Base-by-base conservation (phyloP, 2,797 vertebrate genomes). In the Pseudotriccus pelzelni region DNA sequence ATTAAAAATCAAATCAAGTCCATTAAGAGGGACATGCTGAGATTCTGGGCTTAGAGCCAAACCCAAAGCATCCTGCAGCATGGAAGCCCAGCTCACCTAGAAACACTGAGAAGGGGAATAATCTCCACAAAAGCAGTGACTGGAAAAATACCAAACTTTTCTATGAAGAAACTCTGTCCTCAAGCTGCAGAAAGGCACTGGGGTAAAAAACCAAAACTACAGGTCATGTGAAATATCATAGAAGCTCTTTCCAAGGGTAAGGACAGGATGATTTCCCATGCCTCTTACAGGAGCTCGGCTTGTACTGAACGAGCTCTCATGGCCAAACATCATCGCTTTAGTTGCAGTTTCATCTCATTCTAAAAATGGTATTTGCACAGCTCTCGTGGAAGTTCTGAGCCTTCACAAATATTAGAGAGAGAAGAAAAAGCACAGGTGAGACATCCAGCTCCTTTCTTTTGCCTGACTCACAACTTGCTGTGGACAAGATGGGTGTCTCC, bases 11-110 rank as follows among this genome's bases (percentile, higher is more conserved):
- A 76, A 90, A 27, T 43, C 21, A 44, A 22, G 21, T 70, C 47
- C 52, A 70, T 82, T 86, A 86, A 76, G 34, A 91, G 14, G 36
- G 84, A 74, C 56, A 43, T 49, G 58, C 47, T 81, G 79, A 69
- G 73, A 46, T 72, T 23, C 79, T 70, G 91, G 84, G 89, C 80
- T 14, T 76, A 32, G 43, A 95, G 89, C 89, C 92, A 96, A 77
- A 91, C 27, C 36, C 39, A 60, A 85, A 84, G 46, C 53, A 84
- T 49, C 22, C 76, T 94, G 44, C 76, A 87, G 60, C 73, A 92
- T 2, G 16, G 47, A 81, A 89, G 23, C 44, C 44, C 69, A 79
- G 50, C 36, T 88, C 37, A 92, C 89, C 82, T 24, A 46, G 24
- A 74, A 84, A 52, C 37, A 88, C 14, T 3, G 44, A 78, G 59